phyloP scores from a whole-genome alignment of 2,797 vertebrate genomes.

The Enteromius trimaculatus region DNA sequence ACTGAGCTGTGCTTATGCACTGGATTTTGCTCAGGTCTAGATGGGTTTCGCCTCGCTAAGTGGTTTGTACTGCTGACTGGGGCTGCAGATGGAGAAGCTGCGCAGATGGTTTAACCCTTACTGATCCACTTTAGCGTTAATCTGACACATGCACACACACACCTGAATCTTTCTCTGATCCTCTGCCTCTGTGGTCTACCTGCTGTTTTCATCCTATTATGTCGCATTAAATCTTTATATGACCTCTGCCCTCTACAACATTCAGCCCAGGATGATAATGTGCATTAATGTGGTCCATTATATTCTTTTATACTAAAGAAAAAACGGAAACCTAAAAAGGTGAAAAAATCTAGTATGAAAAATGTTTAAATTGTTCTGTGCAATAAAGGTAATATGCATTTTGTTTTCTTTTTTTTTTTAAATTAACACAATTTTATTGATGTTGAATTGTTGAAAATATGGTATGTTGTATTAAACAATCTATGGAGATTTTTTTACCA shows the following conservation, averaged over 20 bases:
- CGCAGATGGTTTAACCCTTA: slow-evolving; percentile 78
- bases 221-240: slow-evolving; percentile 62
- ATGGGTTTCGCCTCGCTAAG: slow-evolving; percentile 65
- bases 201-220: slow-evolving; percentile 64
- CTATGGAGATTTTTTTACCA: slow-evolving; percentile 76
- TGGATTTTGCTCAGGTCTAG: slow-evolving; percentile 32
- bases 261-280: slow-evolving; percentile 75
- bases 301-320: slow-evolving; percentile 77
- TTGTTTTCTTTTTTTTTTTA: slow-evolving; percentile 77
- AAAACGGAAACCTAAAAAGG: slow-evolving; percentile 65
- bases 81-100: slow-evolving; percentile 71
- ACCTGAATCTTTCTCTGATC: slow-evolving; percentile 80
- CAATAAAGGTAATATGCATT: slow-evolving; percentile 89
- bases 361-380: slow-evolving; percentile 86
- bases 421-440: slow-evolving; percentile 82
- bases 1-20: slow-evolving; percentile 62
- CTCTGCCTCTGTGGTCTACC: slow-evolving; percentile 74
- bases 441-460: slow-evolving; percentile 87
- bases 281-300: slow-evolving; percentile 77
- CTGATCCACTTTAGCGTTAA: slow-evolving; percentile 73
- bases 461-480: slow-evolving; percentile 89
- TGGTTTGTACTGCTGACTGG: slow-evolving; percentile 72
- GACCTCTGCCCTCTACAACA: slow-evolving; percentile 68
- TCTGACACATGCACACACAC: slow-evolving; percentile 71
- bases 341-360: slow-evolving; percentile 76